These are phyloP conservation scores for Acrocyrtus sp. DNA, from an alignment of 2,888 invertebrate species.

Conservation along the genomic window DNA sequence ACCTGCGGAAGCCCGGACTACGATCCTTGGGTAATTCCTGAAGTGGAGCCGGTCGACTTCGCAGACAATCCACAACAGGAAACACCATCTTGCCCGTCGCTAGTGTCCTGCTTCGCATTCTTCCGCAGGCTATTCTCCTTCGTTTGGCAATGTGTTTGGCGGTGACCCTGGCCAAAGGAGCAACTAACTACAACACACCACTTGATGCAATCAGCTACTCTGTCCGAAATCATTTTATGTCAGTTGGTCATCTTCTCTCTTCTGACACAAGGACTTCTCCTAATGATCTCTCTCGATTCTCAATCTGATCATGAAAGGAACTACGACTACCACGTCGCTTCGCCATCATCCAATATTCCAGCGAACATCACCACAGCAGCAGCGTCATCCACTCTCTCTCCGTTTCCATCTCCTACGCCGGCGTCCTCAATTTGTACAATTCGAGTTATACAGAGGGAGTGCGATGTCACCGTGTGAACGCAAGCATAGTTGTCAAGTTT, in stretches of 20 bases:
- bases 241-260: conserved; percentile 54
- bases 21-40: conserved; percentile 59
- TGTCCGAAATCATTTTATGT: conserved; percentile 52
- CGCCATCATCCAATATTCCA: conserved; percentile 6
- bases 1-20: conserved; percentile 59
- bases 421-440: conserved; percentile 8
- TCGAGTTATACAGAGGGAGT: conserved; percentile 22
- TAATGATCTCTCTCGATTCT: conserved; percentile 55
- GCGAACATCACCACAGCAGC: conserved; percentile 24
- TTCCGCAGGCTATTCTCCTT: conserved; percentile 60
- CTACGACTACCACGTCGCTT: conserved; percentile 5
- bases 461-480: conserved; percentile 29
- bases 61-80: conserved; percentile 46
- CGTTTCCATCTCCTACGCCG: not conserved
- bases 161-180: conserved; percentile 63
- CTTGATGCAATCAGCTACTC: conserved; percentile 54
- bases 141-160: conserved; percentile 62
- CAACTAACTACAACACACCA: conserved; percentile 37
- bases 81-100: conserved; percentile 61
- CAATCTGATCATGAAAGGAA: conserved; percentile 26
- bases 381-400: not conserved
- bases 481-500: not conserved
- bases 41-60: conserved; percentile 52
- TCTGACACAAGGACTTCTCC: conserved; percentile 54
- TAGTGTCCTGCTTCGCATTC: conserved; percentile 58